Percentiles rank a stretch among this genome's conserved stretches.
These are phyloP conservation scores for Amia ocellicauda DNA, from an alignment of 2,113 vertebrate species.

Conservation along the genomic window DNA sequence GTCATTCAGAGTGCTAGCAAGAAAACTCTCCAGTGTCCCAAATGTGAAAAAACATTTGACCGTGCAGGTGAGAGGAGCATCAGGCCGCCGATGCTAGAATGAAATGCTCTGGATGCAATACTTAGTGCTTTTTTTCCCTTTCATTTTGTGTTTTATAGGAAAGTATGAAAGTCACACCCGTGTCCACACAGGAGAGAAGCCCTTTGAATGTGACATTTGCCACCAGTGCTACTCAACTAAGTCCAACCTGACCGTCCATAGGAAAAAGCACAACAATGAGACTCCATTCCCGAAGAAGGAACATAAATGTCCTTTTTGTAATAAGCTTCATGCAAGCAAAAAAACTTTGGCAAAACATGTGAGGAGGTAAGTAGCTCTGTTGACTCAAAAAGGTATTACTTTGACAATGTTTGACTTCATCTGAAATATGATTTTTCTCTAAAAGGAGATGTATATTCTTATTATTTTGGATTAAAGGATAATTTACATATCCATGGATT, in stretches of 20 bases:
- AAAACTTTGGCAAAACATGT: slow-evolving; percentile 93
- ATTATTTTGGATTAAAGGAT: neutral
- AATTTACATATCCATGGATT: neutral
- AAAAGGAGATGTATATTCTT: neutral
- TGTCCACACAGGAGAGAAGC: slow-evolving; percentile 96
- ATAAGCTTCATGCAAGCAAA: slow-evolving; percentile 92
- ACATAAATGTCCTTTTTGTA: slow-evolving; percentile 92
- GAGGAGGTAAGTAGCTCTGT: slow-evolving; percentile 72
- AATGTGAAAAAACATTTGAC: slow-evolving; percentile 94
- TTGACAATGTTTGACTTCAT: too few relatives aligned
- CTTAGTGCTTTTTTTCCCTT: neutral
- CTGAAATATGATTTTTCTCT: too few relatives aligned
- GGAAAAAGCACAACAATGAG: slow-evolving; percentile 84
- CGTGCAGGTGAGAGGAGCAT: slow-evolving; percentile 78
- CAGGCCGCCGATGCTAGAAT: neutral
- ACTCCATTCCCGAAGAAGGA: slow-evolving; percentile 87
- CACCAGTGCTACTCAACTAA: slow-evolving; percentile 95
- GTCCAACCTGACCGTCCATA: slow-evolving; percentile 95
- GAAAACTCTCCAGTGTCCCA: slow-evolving; percentile 87
- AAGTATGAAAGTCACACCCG: slow-evolving; percentile 95
- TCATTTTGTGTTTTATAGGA: slow-evolving; percentile 55
- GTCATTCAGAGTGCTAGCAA: slow-evolving; percentile 80
- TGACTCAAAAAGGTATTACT: too few relatives aligned
- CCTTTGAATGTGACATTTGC: slow-evolving; percentile 95
- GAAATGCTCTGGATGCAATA: neutral